Conservation (phyloP, 2,888 invertebrate genomes). For the Muscina levida region DNA sequence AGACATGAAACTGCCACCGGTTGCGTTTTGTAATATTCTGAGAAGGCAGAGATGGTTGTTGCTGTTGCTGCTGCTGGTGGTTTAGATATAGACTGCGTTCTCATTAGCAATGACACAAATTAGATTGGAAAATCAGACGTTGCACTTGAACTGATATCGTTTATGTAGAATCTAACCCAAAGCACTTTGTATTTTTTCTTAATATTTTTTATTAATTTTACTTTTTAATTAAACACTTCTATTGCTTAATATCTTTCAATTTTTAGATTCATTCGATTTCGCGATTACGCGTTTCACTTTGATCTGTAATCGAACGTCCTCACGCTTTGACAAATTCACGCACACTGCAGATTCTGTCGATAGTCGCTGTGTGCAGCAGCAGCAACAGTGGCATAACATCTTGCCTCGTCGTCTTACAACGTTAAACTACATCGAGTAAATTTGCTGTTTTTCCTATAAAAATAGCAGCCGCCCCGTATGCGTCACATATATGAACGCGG, state of each 20-base stretch:
- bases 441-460: constrained; percentile 43
- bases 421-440: constrained; percentile 26
- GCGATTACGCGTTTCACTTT: constrained; percentile 6
- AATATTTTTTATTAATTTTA: not conserved
- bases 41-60: not conserved
- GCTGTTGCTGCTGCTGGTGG: constrained; percentile 11
- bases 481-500: not conserved
- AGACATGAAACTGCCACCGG: not conserved
- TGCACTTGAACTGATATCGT: constrained; percentile 27
- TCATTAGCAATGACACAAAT: constrained; percentile 49
- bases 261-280: constrained; percentile 11
- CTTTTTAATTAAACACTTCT: not conserved
- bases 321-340: constrained; percentile 58
- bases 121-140: constrained; percentile 27
- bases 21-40: not conserved
- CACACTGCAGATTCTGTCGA: constrained; percentile 52
- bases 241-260: constrained; percentile 33
- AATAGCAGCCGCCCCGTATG: constrained; percentile 57
- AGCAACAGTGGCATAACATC: too few species aligned
- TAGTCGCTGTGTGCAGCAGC: not conserved
- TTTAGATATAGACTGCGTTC: constrained; percentile 31
- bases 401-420: constrained; percentile 37
- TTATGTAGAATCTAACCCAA: not conserved
- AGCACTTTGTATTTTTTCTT: not conserved
- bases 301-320: constrained; percentile 45